Base-by-base conservation (phyloP, 2,888 invertebrate species). In the Eubasilissa splendida region DNA sequence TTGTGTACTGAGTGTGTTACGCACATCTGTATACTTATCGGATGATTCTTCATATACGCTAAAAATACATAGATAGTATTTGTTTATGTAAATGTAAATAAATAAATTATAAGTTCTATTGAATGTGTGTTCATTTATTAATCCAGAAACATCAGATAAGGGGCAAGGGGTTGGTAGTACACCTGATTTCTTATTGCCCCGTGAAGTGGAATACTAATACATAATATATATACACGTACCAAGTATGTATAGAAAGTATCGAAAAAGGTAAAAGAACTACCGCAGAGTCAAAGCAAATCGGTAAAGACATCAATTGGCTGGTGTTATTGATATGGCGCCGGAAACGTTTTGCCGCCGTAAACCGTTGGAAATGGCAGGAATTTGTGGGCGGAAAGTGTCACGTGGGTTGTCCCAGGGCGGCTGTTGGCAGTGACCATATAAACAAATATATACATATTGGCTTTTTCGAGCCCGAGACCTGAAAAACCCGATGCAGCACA, bases 291-390 rank as follows among this genome's bases (percentile, higher is more conserved):
- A 86, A 86, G 85, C 87, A 89, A 90, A 90, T 90, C 90, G 87
- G 89, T 89, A 88, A 87, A 87, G 88, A 86, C 90, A 90, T 90
- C 90, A 89, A 89, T 90, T 90, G 88, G 86, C 84, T 58, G 83
- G 86, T 85, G 87, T 89, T 91, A 91, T 91, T 90, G 90, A 90
- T 90, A 90, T 89, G 86, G 89, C 66, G 14, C 56, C 76, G 31
- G 68, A 73, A 77, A 56, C 60, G 80, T 33, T 78, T 78, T 71
- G 59, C 80, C 75, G 70, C 79, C 81, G 53, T 79, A 80, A 80
- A 80, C 75, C 68, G 66, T 60, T 53, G 22, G 53, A 77, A 79
- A 77, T 74, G 58, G 60, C 60, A 59, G 31, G 56, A 68, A 59
- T 66, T 68, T 76, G 68, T 42, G 74, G 80, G 12, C 53, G 71